Evolutionary conservation across 2,888 invertebrate species (phyloP), one percentile per base, ranked within the genome.

Genomic region (Hipparchia sbordonii): DNA sequence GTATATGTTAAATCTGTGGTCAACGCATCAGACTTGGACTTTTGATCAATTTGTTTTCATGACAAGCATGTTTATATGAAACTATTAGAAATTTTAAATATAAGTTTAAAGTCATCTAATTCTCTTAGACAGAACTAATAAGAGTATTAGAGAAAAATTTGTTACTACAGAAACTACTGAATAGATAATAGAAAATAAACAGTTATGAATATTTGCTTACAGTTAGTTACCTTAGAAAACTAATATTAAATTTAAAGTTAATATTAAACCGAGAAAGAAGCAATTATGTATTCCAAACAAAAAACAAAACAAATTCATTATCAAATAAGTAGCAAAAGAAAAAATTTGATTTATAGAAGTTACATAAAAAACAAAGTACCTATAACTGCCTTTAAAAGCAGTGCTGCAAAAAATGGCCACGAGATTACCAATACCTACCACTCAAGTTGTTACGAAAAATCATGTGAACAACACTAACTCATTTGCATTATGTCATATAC

Each of bases 401-500:
- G 79, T 82, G 82, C 85, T 86, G 85, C 90, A 91, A 92, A 91
- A 87, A 85, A 81, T 80, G 79, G 77, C 85, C 88, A 89, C 88
- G 82, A 85, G 84, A 85, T 89, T 90, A 87, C 87, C 87, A 92
- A 91, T 91, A 85, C 82, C 77, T 91, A 85, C 82, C 77, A 84
- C 79, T 81, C 76, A 74, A 84, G 83, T 82, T 78, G 85, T 87
- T 88, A 85, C 86, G 86, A 87, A 89, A 74, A 89, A 87, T 84
- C 83, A 80, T 80, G 80, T 79, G 83, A 84, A 82, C 78, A 82
- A 81, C 72, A 70, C 83, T 79, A 81, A 65, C 87, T 91, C 83
- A 91, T 93, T 92, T 87, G 84, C 91, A 92, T 93, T 85, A 85
- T 89, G 89, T 89, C 88, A 87, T 88, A 88, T 86, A 82, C 83